Base-by-base conservation (phyloP, 2,888 invertebrate genomes). In the Hymenopus coronatus region DNA sequence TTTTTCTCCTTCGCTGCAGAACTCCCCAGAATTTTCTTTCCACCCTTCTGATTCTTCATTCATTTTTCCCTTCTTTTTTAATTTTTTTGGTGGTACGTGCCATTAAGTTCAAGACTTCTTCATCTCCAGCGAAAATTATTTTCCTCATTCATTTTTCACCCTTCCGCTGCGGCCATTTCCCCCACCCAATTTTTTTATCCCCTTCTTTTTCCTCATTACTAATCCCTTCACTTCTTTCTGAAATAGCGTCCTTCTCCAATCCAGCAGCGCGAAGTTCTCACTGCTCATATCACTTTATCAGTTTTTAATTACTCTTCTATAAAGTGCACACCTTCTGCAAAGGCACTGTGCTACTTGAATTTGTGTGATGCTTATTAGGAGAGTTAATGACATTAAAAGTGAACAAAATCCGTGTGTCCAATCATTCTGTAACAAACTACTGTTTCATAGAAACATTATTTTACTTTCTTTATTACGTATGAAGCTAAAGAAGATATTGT, bases 41-140 rank as follows among this genome's bases (percentile, higher is more conserved):
- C 82, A 30, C n/a, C 33, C 87, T 25, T 87, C 9, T 82, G 40
- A 87, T 33, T 40, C 87, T 82, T 70, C 87, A 82, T 86, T 2
- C 82, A 33, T 30, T 28, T 8, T 82, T 82, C 82, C 25, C 28
- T 28, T 87, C 33, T 87, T 87, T 82, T 82, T 25, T 82, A 30
- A 82, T 87, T 87, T 87, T 87, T 70, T 87, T 82, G 27, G 25
- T 9, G 82, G 33, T 87, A 33, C 87, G 54, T 87, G 82, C 82
- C 87, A 87, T 87, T 87, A 87, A 82, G 82, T 87, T 87, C 86
- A 86, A 86, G 86, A 87, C 46, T 85, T 85, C 87, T 87, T 82
- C 87, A 33, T 87, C 87, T 82, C 33, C 28, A 87, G 87, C 28
- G 33, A 82, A 87, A 82, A 87, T 87, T 87, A 87, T 87, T 87